Base-by-base conservation (phyloP, 2,888 invertebrate genomes). In the Linnaemya tessellans region DNA sequence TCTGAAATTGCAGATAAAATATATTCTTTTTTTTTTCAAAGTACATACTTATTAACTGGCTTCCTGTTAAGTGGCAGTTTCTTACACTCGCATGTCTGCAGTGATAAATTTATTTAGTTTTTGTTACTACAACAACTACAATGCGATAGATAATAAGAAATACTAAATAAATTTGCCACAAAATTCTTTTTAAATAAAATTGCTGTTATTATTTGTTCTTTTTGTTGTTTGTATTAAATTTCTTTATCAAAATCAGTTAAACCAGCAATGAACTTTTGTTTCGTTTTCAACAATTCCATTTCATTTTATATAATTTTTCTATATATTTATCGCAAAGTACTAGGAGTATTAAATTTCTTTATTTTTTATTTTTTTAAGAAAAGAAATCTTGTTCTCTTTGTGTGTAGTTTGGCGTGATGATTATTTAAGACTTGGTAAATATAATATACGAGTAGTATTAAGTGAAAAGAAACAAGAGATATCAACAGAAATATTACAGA, bases 331-430 rank as follows among this genome's bases (percentile, higher is more conserved):
- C 68, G 41, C 25, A 60, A 68, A 78, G 20, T 68, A 46, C 11
- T n/a, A n/a, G n/a, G 5, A 4, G 49, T 49, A 78, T 60, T 56
- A 38, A 68, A 78, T 68, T 68, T 60, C 41, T 49, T 38, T 78
- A 49, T 54, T 60, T 65, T 71, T n/a, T n/a, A n/a, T n/a, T n/a
- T 30, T 30, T 30, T 30, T 3, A 10, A 65, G 22, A 15, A 64
- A 75, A 64, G n/a, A 58, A 49, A 3, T 11, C 25, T 46, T 41
- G 8, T 64, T 5, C n/a, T 30, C 0, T 54, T 54, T 62, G 20
- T 35, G 35, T 70, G 22, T 13, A 35, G 22, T 70, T 77, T 77
- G 77, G 67, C 46, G 58, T 71, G 75, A 65, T 71, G 75, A 65
- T 71, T 67, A 71, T 78, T 78, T 73, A 51, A 67, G 65, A 67